phyloP scores from a whole-genome alignment of 2,113 vertebrate species.

The Rana temporaria region DNA sequence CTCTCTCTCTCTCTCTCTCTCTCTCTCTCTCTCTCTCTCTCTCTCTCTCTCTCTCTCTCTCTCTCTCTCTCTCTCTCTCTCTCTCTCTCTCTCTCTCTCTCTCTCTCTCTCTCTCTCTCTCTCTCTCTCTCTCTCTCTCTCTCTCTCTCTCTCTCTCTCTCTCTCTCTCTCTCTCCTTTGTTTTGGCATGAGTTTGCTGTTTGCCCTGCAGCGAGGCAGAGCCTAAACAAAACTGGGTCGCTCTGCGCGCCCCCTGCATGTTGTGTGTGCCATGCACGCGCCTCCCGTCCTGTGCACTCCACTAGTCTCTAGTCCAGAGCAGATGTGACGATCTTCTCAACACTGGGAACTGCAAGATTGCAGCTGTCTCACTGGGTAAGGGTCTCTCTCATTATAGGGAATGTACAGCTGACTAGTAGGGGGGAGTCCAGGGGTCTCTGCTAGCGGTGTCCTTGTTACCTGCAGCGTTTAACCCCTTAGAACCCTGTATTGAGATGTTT shows the following conservation, averaged over 20 bases:
- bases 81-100: too few relatives aligned
- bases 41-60: not conserved
- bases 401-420: not conserved
- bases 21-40: not conserved
- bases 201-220: slow-evolving; percentile 49
- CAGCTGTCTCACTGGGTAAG: slow-evolving; percentile 6
- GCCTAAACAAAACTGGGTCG: slow-evolving; percentile 31
- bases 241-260: not conserved
- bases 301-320: slow-evolving; percentile 55
- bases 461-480: too few relatives aligned
- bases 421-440: too few relatives aligned
- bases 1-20: not conserved
- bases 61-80: not conserved
- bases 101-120: not conserved
- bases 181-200: slow-evolving; percentile 51
- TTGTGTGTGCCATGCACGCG: slow-evolving; percentile 5
- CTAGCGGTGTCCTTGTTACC: too few relatives aligned
- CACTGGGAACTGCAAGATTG: not conserved
- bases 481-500: too few relatives aligned
- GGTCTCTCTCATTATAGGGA: not conserved
- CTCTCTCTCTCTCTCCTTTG: not conserved
- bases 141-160: not conserved
- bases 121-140: slow-evolving; percentile 5
- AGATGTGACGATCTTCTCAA: slow-evolving; percentile 59
- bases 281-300: slow-evolving; percentile 50